Conservation (phyloP, 2,797 vertebrate species). For the Girardinus metallicus region DNA sequence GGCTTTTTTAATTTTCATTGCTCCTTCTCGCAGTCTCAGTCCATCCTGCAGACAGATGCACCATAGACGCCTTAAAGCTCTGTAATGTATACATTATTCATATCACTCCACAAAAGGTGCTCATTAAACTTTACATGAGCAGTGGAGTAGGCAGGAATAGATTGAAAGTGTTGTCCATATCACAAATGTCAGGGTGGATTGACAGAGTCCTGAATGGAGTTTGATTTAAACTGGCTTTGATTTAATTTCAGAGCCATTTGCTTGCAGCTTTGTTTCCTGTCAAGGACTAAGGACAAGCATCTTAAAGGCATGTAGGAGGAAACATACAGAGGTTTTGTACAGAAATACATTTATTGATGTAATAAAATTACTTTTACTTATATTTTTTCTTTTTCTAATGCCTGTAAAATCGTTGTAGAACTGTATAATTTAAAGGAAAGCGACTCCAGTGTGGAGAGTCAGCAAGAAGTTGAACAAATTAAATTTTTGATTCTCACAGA, state of each 20-base stretch:
- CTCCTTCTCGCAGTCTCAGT: constrained; percentile 67
- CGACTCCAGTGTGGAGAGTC: background rate
- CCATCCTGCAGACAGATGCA: constrained; percentile 78
- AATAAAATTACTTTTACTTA: background rate
- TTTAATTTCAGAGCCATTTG: constrained; percentile 71
- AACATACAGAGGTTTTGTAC: background rate
- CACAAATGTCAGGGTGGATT: constrained; percentile 79
- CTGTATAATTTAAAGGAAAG: background rate
- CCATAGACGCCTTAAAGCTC: constrained; percentile 78
- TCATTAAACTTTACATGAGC: constrained; percentile 84
- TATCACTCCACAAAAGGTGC: constrained; percentile 82
- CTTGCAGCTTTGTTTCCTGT: constrained; percentile 50
- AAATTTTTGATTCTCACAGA: background rate
- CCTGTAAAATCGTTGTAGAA: background rate
- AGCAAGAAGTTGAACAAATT: background rate
- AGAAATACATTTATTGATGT: background rate
- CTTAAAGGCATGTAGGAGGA: constrained; percentile 6
- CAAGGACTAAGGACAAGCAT: constrained; percentile 13
- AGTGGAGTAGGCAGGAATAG: constrained; percentile 73
- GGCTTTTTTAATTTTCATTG: constrained; percentile 78
- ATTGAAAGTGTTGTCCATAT: constrained; percentile 78
- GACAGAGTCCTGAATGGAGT: constrained; percentile 67
- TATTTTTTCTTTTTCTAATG: background rate
- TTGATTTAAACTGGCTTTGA: constrained; percentile 77
- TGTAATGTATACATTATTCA: constrained; percentile 87